Evolutionary conservation across 2,113 vertebrate species (phyloP), one percentile per base, ranked within the genome.

Genomic region (Grammomys surdaster): DNA sequence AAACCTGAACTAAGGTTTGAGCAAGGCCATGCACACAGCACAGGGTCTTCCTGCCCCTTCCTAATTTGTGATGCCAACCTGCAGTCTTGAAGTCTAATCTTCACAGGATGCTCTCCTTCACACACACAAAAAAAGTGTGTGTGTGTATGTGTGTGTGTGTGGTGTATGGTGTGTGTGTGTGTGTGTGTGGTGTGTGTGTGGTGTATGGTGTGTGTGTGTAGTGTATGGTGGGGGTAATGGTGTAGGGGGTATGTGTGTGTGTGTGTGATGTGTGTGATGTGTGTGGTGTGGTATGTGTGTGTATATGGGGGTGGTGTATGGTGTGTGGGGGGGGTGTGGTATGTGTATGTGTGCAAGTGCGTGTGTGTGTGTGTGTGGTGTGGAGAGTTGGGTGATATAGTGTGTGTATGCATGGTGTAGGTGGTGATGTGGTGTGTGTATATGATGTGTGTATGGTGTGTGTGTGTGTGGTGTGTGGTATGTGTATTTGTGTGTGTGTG

Each of bases 11-110:
- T 26, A 51, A 22, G 67, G 58, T 43, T 11, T 7, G n/a, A 31
- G n/a, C 17, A 40, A 56, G n/a, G 13, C 67, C 7, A 0, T 8
- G 46, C n/a, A 22, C 3, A 7, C 28, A 60, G 9, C 12, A 75
- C 9, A 28, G 40, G 14, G 0, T 3, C 70, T 54, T 56, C 56
- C 51, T 54, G 20, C 70, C 36, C 6, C 20, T 60, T 17, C 16
- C 40, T 17, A 63, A 43, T 26, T 28, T 7, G 51, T 76, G 14
- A 77, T 48, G 43, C n/a, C n/a, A 40, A 73, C 11, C n/a, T 73
- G 72, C n/a, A 73, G 40, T 20, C n/a, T 40, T 22, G 72, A 73
- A 40, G 72, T 43, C 10, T 75, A 20, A 40, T 40, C 19, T 48
- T 77, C 75, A 77, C 13, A 77, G 48, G 40, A 26, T 48, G 24